Conservation (phyloP, 2,888 invertebrate genomes). For the Theretra japonica region DNA sequence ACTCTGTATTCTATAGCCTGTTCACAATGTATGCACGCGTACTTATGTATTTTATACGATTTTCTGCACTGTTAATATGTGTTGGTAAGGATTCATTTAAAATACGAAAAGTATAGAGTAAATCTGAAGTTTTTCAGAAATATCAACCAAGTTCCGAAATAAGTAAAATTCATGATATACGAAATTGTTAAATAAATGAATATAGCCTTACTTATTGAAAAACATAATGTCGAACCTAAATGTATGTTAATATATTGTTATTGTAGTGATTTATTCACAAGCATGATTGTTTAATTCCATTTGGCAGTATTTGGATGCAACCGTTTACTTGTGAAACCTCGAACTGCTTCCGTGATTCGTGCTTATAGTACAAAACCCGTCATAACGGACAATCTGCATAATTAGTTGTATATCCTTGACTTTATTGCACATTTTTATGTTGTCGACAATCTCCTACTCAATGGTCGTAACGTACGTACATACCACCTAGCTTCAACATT, state of each 20-base stretch:
- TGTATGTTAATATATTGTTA: not conserved
- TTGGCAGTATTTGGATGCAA: constrained; percentile 9
- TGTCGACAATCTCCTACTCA: constrained; percentile 34
- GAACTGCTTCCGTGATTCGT: constrained; percentile 11
- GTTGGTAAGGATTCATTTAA: too few relatives aligned
- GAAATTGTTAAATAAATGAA: too few relatives aligned
- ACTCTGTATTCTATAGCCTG: not conserved
- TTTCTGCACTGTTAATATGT: too few relatives aligned
- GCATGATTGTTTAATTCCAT: not conserved
- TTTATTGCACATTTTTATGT: constrained; percentile 27
- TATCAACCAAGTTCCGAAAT: too few relatives aligned
- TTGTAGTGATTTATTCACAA: not conserved
- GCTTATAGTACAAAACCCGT: not conserved
- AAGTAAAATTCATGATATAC: too few relatives aligned
- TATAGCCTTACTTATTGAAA: not conserved
- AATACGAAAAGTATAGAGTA: too few relatives aligned
- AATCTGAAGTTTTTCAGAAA: too few relatives aligned
- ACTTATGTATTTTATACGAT: not conserved
- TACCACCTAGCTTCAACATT: constrained; percentile 11
- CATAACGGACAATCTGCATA: constrained; percentile 14
- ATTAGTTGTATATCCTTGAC: constrained; percentile 12
- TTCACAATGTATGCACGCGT: not conserved
- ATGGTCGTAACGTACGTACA: constrained; percentile 27
- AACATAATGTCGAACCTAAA: not conserved
- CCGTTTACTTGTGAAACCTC: not conserved